Base-by-base conservation (phyloP, 1,140 invertebrate species). In the Pteromalus puparum region DNA sequence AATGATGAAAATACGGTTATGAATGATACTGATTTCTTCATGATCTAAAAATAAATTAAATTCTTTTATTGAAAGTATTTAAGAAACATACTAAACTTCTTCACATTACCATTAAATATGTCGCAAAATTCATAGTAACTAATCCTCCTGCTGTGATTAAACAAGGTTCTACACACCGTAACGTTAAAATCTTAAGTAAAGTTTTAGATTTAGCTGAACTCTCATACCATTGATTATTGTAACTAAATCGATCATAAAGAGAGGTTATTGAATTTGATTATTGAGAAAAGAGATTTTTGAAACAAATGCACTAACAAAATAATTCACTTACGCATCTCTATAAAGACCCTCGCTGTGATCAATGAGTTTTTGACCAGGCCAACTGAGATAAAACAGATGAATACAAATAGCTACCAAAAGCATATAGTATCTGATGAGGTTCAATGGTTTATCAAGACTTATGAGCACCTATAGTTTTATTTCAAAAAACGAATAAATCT, bases 331-430 rank as follows among this genome's bases (percentile, higher is more conserved):
- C 78, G 30, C 53, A 10, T 80, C 18, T 13, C 12, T 10, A 24
- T n/a, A 68, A 13, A 80, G 30, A 10, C 24, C 77, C 13, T 21
- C 34, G 53, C 77, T 79, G 28, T 34, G 26, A 38, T 79, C 77
- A 34, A 79, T 65, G 6, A 79, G 26, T 67, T 67, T 79, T 38
- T 79, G 77, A 53, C 77, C 77, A 13, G 77, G 77, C 61, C 48
- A 79, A 26, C 61, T 79, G 9, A 79, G n/a, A 34, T 21, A 79
- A 48, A 79, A 79, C 28, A 79, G 24, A 28, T 79, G 77, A 21
- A 79, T 65, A 34, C 28, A 12, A 10, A 67, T 3, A 21, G 53
- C 77, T 34, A 79, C 21, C 13, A 30, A 26, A 67, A 79, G 12
- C 53, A 79, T 65, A n/a, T 5, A 21, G 61, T 30, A 67, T 79